phyloP scores from a whole-genome alignment of 1,140 invertebrate species.

The Chionoecetes opilio region DNA sequence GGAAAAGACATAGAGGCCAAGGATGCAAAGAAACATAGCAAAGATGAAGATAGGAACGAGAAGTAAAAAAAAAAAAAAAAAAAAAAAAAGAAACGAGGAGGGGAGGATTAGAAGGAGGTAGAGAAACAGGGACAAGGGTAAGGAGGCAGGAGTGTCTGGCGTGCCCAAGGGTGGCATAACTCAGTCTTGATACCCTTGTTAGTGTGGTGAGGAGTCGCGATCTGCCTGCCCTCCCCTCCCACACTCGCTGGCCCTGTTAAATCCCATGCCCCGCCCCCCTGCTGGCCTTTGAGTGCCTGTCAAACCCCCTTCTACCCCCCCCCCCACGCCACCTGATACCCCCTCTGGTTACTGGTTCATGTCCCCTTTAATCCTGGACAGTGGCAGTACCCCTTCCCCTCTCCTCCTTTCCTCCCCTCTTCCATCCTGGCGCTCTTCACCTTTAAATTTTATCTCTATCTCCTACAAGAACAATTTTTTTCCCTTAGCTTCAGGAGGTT shows the following conservation, averaged over 20 bases:
- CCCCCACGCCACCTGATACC: slow-evolving; percentile 15
- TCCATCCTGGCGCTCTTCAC: not conserved
- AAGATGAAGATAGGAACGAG: not conserved
- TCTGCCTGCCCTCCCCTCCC: not conserved
- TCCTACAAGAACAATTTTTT: too few species aligned
- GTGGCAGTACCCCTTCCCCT: slow-evolving; percentile 7
- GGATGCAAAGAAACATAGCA: not conserved
- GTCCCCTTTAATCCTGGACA: slow-evolving; percentile 27
- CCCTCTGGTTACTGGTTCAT: slow-evolving; percentile 38
- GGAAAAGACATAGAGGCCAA: too few species aligned
- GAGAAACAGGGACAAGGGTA: not conserved
- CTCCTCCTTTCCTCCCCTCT: not conserved
- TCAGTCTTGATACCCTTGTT: slow-evolving; percentile 35
- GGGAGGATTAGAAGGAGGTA: too few species aligned
- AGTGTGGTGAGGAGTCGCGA: slow-evolving; percentile 21
- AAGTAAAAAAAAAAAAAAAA: too few species aligned
- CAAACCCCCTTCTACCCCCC: not conserved
- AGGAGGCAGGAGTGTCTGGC: not conserved
- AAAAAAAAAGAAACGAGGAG: too few species aligned
- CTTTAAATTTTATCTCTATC: not conserved
- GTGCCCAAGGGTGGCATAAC: not conserved
- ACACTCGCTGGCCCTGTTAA: not conserved
- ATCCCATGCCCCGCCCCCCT: not conserved
- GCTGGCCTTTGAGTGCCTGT: not conserved
- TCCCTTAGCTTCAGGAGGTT: too few species aligned